phyloP scores from a whole-genome alignment of 2,113 vertebrate species.

The Paratilapia polleni region DNA sequence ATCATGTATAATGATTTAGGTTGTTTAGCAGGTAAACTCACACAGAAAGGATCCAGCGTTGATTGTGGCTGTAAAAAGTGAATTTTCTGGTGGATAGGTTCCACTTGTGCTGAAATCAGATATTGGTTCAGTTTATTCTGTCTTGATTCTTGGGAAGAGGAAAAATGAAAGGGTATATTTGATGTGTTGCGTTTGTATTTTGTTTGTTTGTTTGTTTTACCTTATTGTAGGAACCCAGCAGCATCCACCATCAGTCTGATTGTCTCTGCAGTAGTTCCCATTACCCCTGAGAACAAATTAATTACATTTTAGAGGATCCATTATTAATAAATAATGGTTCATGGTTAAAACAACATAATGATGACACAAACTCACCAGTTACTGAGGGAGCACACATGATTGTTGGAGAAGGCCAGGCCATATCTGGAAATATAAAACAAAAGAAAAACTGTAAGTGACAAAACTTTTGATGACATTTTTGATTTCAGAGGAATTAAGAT shows the following conservation, averaged over 20 bases:
- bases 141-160: not conserved
- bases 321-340: not conserved
- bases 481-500: not conserved
- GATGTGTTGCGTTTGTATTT: not conserved
- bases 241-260: conserved; percentile 61
- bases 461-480: not conserved
- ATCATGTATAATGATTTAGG: not conserved
- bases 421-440: conserved; percentile 70
- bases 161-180: not conserved
- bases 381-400: conserved; percentile 80
- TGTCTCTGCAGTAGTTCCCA: conserved; percentile 63
- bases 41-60: conserved; percentile 79
- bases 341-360: not conserved
- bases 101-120: conserved; percentile 76
- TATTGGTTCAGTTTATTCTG: not conserved
- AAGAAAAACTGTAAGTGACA: not conserved
- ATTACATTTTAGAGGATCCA: not conserved
- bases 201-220: conserved; percentile 38
- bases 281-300: conserved; percentile 64
- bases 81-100: conserved; percentile 72
- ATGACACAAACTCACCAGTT: conserved; percentile 76
- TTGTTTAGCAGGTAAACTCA: conserved; percentile 63
- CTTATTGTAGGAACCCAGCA: conserved; percentile 80
- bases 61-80: conserved; percentile 79
- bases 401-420: conserved; percentile 70